A percentile compares a stretch with the other conserved stretches of the same genome.
Evolutionary conservation across 2,797 vertebrate species (phyloP).

Genomic region (Mycteria americana): DNA sequence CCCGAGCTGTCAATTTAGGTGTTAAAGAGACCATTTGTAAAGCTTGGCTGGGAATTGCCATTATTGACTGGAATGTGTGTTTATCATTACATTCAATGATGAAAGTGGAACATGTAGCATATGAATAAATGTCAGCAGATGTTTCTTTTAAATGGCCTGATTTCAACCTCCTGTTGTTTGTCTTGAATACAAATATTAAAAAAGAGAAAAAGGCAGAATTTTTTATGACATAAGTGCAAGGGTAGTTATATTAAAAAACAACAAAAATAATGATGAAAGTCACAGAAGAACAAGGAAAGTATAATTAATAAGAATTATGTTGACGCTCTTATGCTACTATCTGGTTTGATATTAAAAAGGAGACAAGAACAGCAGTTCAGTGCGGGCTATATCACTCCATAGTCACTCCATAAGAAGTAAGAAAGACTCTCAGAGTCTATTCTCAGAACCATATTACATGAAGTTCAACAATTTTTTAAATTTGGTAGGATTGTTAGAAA

Average conservation of each 20-base stretch:
- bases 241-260: constrained; percentile 78
- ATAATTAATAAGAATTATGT: constrained; percentile 74
- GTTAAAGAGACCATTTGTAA: constrained; percentile 86
- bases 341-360: constrained; percentile 64
- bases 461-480: not conserved
- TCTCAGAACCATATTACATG: not conserved
- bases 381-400: constrained; percentile 7
- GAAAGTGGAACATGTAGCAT: constrained; percentile 84
- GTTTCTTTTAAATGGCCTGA: constrained; percentile 85
- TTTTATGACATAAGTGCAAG: constrained; percentile 83
- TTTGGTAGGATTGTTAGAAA: not conserved
- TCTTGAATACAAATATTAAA: constrained; percentile 87
- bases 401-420: not conserved
- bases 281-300: constrained; percentile 69
- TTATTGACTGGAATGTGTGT: constrained; percentile 86
- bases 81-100: constrained; percentile 85
- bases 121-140: constrained; percentile 86
- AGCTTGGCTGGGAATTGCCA: constrained; percentile 85
- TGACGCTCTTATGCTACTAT: constrained; percentile 43
- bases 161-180: constrained; percentile 86
- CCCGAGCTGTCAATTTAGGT: constrained; percentile 85
- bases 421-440: not conserved
- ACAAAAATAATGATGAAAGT: constrained; percentile 78
- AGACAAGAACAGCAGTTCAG: constrained; percentile 32
- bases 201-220: constrained; percentile 78